Base-by-base conservation (phyloP, 2,797 vertebrate species). In the Lagothrix lagotricha region DNA sequence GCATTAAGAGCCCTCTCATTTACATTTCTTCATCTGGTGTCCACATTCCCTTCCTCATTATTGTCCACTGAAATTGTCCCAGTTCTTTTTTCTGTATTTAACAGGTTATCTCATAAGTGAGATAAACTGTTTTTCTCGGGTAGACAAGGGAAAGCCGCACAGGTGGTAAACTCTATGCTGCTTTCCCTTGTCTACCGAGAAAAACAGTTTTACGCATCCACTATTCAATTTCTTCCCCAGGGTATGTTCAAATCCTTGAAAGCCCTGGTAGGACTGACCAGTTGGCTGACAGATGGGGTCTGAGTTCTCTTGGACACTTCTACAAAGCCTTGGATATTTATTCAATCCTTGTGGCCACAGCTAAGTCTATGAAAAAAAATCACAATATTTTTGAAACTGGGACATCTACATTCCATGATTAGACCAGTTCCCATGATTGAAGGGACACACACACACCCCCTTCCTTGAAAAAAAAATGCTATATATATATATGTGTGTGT, bases 1-100 rank as follows among this genome's bases (percentile, higher is more conserved):
- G 17, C 10, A 26, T 39, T 9, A 20, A n/a, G 17, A 26, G 0
- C 1, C 22, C 17, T 5, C 10, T 20, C 33, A 7, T 7, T 30
- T 15, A 14, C 13, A 5, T 0, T 4, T 4, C 41, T 19, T 79
- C 39, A 8, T 28, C 39, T 44, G 4, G 2, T 19, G 9, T 13
- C 14, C 41, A 26, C 2, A 30, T 6, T 44, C 2, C 10, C 12
- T 88, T 46, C n/a, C 57, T 61, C 15, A 75, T 30, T 20, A 7
- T n/a, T 88, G 19, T 39, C 26, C 57, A 72, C 1, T 22, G 75
- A 70, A 50, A 30, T 0, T 24, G 30, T 1, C 10, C 36, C 30
- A 0, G 5, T 24, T 85, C 26, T 33, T 20, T 4, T 70, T 50
- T 41, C 50, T 57, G 36, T 50, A 46, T 30, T 30, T 20, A 2